Percentiles rank a stretch among this genome's conserved stretches.
Conservation (phyloP, 2,888 invertebrate species). For the Calliopum simillimum region DNA sequence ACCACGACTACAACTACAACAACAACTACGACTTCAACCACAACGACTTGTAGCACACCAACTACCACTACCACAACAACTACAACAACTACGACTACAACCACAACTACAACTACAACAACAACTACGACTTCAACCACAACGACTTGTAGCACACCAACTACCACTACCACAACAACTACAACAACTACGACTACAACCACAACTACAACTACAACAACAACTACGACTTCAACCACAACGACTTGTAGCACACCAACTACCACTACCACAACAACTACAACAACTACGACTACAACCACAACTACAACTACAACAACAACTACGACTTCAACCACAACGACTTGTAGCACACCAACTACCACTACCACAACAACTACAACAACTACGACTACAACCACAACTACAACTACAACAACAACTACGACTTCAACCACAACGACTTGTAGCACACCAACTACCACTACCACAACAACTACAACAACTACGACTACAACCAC, state of each 20-base stretch:
- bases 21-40: not conserved
- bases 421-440: not conserved
- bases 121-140: not conserved
- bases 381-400: not conserved
- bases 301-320: conserved; percentile 14
- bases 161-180: not conserved
- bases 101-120: not conserved
- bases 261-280: not conserved
- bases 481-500: not conserved
- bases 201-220: not conserved
- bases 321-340: not conserved
- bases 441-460: conserved; percentile 2
- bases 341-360: not conserved
- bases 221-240: not conserved
- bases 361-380: not conserved
- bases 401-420: not conserved
- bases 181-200: not conserved
- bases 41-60: not conserved
- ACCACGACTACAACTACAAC: not conserved
- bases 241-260: conserved; percentile 3
- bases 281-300: not conserved
- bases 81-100: not conserved
- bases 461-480: not conserved
- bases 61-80: not conserved
- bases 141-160: not conserved